A percentile compares a stretch with the other conserved stretches of the same genome.
Conservation (phyloP, 1,140 invertebrate species). For the Cataglyphis hispanica region DNA sequence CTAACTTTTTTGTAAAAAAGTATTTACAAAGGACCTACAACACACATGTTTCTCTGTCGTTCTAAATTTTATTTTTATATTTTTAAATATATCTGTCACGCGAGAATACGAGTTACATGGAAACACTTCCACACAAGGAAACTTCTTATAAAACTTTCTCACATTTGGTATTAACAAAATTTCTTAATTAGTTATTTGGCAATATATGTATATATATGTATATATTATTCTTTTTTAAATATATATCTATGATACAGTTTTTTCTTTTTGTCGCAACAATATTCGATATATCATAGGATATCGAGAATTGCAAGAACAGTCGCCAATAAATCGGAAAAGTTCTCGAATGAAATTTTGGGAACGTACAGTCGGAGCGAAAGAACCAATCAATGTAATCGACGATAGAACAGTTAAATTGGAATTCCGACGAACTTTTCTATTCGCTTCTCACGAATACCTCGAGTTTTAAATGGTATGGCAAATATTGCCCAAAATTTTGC, state of each 20-base stretch:
- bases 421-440: conserved; percentile 53
- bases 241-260: neutral
- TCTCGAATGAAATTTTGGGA: conserved; percentile 38
- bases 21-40: too few species aligned
- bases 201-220: neutral
- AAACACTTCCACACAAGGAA: neutral
- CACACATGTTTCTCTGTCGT: neutral
- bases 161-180: neutral
- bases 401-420: conserved; percentile 53
- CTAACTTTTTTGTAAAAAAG: too few species aligned
- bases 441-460: conserved; percentile 38
- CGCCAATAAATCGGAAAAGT: conserved; percentile 28
- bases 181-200: neutral
- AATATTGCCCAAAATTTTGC: conserved; percentile 46
- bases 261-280: conserved; percentile 12
- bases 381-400: conserved; percentile 58
- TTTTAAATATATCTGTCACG: neutral
- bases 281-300: conserved; percentile 31
- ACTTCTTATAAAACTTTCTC: conserved; percentile 1
- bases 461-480: conserved; percentile 41
- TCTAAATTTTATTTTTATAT: neutral
- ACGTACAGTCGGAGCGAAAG: conserved; percentile 31
- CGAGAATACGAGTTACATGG: too few species aligned
- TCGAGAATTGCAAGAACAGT: conserved; percentile 4
- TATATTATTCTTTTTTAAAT: neutral